Conservation (phyloP, 2,888 invertebrate species). For the Cactoblastis cactorum region DNA sequence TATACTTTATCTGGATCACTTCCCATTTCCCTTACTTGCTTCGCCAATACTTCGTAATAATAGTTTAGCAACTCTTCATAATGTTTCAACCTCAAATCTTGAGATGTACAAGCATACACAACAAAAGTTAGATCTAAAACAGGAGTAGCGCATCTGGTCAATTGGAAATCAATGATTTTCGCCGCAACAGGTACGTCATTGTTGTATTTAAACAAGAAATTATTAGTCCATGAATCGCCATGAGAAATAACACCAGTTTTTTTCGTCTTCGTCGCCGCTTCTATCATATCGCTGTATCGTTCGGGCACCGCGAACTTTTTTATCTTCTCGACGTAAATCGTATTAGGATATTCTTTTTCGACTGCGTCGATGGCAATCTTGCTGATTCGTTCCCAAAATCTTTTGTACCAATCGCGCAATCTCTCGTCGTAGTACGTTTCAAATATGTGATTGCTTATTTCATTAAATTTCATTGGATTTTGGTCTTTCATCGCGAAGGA, state of each 20-base stretch:
- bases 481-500: conserved; percentile 80
- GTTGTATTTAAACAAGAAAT: conserved; percentile 80
- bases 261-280: conserved; percentile 50
- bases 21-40: conserved; percentile 78
- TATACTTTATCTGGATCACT: conserved; percentile 79
- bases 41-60: conserved; percentile 79
- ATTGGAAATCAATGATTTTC: conserved; percentile 85
- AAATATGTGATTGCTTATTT: conserved; percentile 53
- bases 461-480: conserved; percentile 66
- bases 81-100: conserved; percentile 74
- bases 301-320: conserved; percentile 75
- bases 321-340: conserved; percentile 77
- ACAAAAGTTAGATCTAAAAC: conserved; percentile 79
- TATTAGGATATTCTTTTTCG: conserved; percentile 79
- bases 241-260: conserved; percentile 82
- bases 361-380: conserved; percentile 81
- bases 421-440: conserved; percentile 80
- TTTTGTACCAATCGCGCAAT: conserved; percentile 77
- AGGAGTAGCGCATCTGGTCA: conserved; percentile 79
- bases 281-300: conserved; percentile 68
- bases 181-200: conserved; percentile 49
- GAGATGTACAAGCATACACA: conserved; percentile 79
- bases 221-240: conserved; percentile 88
- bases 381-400: conserved; percentile 72
- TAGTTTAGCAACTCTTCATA: conserved; percentile 80